Conservation (phyloP, 2,113 vertebrate species). For the Hydrolagus affinis region DNA sequence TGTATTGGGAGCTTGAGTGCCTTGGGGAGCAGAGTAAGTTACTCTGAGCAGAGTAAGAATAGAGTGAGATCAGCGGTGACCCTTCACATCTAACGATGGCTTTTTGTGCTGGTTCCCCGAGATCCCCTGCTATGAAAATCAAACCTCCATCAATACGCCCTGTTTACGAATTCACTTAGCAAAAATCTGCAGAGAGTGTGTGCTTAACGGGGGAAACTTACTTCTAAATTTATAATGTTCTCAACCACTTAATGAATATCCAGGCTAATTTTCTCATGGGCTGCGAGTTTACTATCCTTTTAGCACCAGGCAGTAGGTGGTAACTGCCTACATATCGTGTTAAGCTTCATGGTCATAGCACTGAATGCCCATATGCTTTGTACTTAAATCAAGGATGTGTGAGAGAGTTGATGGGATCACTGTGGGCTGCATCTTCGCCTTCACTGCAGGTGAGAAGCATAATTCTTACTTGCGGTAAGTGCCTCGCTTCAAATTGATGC, state of each 20-base stretch:
- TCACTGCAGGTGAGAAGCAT: too few relatives aligned
- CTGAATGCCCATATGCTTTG: not conserved
- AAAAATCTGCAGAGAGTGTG: not conserved
- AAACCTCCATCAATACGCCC: not conserved
- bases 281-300: too few relatives aligned
- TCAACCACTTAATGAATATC: not conserved
- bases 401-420: too few relatives aligned
- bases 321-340: not conserved
- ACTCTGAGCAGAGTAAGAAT: too few relatives aligned
- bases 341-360: not conserved
- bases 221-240: not conserved
- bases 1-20: not conserved
- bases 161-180: not conserved
- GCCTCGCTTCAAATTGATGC: too few relatives aligned
- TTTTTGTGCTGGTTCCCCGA: slow-evolving; percentile 4
- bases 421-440: too few relatives aligned
- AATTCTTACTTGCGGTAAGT: too few relatives aligned
- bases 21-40: not conserved
- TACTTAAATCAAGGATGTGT: not conserved
- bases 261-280: not conserved
- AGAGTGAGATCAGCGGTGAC: not conserved
- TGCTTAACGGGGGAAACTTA: not conserved
- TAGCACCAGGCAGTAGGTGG: not conserved
- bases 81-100: not conserved
- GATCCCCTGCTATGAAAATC: not conserved